phyloP scores from a whole-genome alignment of 2,797 vertebrate species.

The Semaprochilodus insignis region DNA sequence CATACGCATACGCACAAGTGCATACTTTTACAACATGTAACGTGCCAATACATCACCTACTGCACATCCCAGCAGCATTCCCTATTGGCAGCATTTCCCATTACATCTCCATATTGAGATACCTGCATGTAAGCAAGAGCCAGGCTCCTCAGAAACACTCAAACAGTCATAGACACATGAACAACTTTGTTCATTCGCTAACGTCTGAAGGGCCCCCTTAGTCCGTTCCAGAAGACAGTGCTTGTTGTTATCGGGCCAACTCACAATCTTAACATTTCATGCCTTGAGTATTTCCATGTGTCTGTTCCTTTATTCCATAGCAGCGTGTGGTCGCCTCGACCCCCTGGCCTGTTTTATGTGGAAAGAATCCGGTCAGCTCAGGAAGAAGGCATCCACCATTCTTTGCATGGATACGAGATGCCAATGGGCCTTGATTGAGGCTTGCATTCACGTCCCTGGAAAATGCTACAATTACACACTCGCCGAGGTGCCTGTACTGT shows the following conservation, averaged over 20 bases:
- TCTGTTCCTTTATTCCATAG: slow-evolving; percentile 19
- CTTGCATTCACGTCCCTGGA: slow-evolving; percentile 61
- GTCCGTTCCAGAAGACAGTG: neutral
- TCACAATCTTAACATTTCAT: neutral
- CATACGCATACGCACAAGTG: too few relatives aligned
- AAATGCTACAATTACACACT: slow-evolving; percentile 63
- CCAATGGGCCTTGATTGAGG: slow-evolving; percentile 60
- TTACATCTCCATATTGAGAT: too few relatives aligned
- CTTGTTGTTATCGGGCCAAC: neutral
- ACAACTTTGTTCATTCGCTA: too few relatives aligned
- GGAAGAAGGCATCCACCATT: slow-evolving; percentile 44
- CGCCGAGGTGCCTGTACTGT: slow-evolving; percentile 53
- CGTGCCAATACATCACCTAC: too few relatives aligned
- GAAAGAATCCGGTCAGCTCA: slow-evolving; percentile 66
- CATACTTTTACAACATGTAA: too few relatives aligned
- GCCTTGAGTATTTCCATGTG: neutral
- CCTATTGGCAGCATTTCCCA: too few relatives aligned
- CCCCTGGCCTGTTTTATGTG: slow-evolving; percentile 50
- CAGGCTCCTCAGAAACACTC: too few relatives aligned
- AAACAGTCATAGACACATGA: too few relatives aligned
- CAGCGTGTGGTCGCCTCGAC: slow-evolving; percentile 16
- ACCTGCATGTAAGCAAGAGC: too few relatives aligned
- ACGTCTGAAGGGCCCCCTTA: too few relatives aligned
- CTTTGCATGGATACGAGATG: slow-evolving; percentile 57
- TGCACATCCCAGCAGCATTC: too few relatives aligned